Base-by-base conservation (phyloP, 2,797 vertebrate species). In the Nannoperca australis region DNA sequence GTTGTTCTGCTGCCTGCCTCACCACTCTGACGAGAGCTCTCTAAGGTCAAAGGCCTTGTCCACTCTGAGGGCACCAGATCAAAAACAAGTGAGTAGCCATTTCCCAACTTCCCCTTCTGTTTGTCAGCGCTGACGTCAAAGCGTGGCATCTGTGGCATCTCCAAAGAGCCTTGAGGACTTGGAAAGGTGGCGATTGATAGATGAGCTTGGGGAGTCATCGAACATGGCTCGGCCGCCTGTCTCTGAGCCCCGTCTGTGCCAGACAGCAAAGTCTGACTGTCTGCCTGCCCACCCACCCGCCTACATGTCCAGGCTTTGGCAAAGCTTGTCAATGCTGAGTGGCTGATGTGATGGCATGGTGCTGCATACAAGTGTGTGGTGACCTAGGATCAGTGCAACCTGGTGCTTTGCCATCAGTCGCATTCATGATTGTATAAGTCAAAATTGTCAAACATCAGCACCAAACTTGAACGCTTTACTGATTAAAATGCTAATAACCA, bases 181-280 rank as follows among this genome's bases (percentile, higher is more conserved):
- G 66, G 76, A 81, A 83, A 91, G 84, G 90, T 88, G 89, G 76
- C 55, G 86, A 93, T 71, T 91, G 94, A 94, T 89, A 90, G 86
- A 93, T 90, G 76, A 91, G 91, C 90, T 85, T 10, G 27, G 74
- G 77, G 89, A 88, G 84, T 79, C 88, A 85, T 91, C 87, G 84
- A 84, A 90, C 70, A 80, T 66, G 81, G 78, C 79, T 76, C 78
- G 61, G 83, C 66, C 56, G 79, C 79, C 86, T 87, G 82, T 89
- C 85, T 89, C 67, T 66, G 62, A 71, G 65, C 73, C 32, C 61
- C 5, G 67, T 63, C 79, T 70, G 50, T 88, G 82, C 82, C 87
- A 87, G 88, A 91, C 81, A 80, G 76, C 60, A 83, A 84, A 89
- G 90, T 44, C 88, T 60, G 69, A 45, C 67, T 78, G 84, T 83